Evolutionary conservation across 1,140 invertebrate genomes (phyloP).

Genomic region (Pectinophora gossypiella): DNA sequence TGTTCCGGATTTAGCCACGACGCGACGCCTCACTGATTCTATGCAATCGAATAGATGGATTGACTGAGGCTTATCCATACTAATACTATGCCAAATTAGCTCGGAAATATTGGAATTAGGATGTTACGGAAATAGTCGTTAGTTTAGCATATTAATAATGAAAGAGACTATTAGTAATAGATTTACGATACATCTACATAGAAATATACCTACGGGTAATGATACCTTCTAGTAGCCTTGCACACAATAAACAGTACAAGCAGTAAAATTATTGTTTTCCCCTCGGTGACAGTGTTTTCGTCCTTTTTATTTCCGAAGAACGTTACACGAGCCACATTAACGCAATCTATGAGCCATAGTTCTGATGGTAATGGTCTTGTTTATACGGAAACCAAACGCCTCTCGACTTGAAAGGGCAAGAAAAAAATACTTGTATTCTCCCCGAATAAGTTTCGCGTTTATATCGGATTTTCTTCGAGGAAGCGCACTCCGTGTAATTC

Average conservation of each 20-base stretch:
- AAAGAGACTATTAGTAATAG: too few species aligned
- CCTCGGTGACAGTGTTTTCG: constrained; percentile 18
- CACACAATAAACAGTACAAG: neutral
- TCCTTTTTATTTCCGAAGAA: constrained; percentile 29
- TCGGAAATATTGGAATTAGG: too few species aligned
- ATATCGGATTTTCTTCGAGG: constrained; percentile 37
- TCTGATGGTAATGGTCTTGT: constrained; percentile 53
- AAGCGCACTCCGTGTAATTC: constrained; percentile 40
- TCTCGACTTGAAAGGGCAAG: constrained; percentile 20
- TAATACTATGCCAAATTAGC: too few species aligned
- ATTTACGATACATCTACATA: too few species aligned
- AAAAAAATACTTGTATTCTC: constrained; percentile 12
- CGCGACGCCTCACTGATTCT: too few species aligned
- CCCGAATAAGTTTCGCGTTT: neutral
- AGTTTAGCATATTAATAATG: too few species aligned
- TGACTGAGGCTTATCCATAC: too few species aligned
- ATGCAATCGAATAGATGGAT: too few species aligned
- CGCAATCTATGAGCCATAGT: constrained; percentile 45
- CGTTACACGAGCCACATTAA: constrained; percentile 36
- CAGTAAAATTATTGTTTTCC: constrained; percentile 6
- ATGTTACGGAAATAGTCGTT: too few species aligned
- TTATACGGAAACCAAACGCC: constrained; percentile 36
- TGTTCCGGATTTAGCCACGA: too few species aligned
- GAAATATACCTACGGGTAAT: too few species aligned
- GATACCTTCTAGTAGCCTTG: neutral